Evolutionary conservation across 2,888 invertebrate genomes (phyloP).

Genomic region (Xylota sylvarum): DNA sequence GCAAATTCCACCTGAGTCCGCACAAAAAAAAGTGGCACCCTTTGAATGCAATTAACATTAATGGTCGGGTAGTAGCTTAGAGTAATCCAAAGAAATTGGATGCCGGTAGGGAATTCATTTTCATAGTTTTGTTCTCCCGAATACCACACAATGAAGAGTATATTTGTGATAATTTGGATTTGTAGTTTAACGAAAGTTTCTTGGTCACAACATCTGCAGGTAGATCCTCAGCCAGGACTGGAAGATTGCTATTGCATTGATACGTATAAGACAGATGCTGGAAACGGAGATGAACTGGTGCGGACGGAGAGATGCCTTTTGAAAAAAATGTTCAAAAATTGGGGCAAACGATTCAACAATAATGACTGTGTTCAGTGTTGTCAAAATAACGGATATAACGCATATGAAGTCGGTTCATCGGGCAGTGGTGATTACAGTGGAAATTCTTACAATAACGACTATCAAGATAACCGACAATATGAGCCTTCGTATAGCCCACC

Average conservation of each 20-base stretch:
- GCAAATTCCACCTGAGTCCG: slow-evolving; percentile 12
- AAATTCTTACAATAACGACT: slow-evolving; percentile 20
- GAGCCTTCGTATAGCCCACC: slow-evolving; percentile 25
- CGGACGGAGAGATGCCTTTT: slow-evolving; percentile 80
- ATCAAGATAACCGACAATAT: neutral
- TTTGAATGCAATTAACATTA: slow-evolving; percentile 28
- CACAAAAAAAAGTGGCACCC: slow-evolving; percentile 32
- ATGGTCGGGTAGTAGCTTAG: slow-evolving; percentile 43
- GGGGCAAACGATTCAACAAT: slow-evolving; percentile 18
- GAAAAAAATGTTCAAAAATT: slow-evolving; percentile 77
- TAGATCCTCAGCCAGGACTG: slow-evolving; percentile 76
- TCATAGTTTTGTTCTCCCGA: neutral
- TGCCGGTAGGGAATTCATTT: slow-evolving; percentile 37
- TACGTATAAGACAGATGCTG: slow-evolving; percentile 78
- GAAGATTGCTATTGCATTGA: slow-evolving; percentile 79
- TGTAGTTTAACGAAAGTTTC: slow-evolving; percentile 37
- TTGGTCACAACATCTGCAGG: slow-evolving; percentile 34
- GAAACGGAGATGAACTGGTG: slow-evolving; percentile 77
- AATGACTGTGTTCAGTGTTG: slow-evolving; percentile 66
- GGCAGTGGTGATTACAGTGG: slow-evolving; percentile 30
- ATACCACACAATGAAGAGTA: slow-evolving; percentile 42
- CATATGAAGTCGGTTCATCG: slow-evolving; percentile 50
- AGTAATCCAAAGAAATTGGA: slow-evolving; percentile 70
- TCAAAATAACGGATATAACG: slow-evolving; percentile 34
- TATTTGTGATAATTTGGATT: slow-evolving; percentile 39